Base-by-base conservation (phyloP, 2,888 invertebrate species). In the Petrolisthes manimaculis region DNA sequence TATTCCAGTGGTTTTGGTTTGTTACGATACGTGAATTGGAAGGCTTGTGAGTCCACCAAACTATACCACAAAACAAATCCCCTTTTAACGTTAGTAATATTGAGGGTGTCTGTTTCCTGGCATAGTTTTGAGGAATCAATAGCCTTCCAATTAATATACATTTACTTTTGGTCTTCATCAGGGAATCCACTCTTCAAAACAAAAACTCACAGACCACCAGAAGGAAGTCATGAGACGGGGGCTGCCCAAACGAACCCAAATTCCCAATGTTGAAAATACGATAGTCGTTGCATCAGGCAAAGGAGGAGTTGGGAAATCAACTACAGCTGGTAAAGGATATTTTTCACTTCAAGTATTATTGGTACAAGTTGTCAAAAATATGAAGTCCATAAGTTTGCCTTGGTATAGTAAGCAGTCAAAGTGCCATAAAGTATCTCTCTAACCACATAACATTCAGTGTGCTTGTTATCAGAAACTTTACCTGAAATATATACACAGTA, bases 401-500 rank as follows among this genome's bases (percentile, higher is more conserved):
- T 2, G 2, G 37, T 37, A 37, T 37, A 37, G 37, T 37, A 37
- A 37, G 37, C 37, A 37, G 37, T 37, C 37, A 37, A 37, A 2
- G 37, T 37, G 37, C 37, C 37, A 37, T 37, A 37, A 37, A 2
- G 37, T 37, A 37, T 37, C 37, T 37, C 37, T 37, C 37, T 37
- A 37, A 37, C 37, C 37, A 37, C 37, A 37, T 37, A 37, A 37
- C 37, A 37, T 37, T 37, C 37, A 37, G 2, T 67, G 67, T 14
- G n/a, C n/a, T 67, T 12, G 14, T 14, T 67, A n/a, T 67, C 14
- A 14, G 12, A 67, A 67, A n/a, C 14, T 3, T n/a, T 14, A n/a
- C 67, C 67, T 3, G n/a, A 37, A 37, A 37, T 37, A 21, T 18
- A 14, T 71, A 51, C 8, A 5, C 88, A 96, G 97, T 97, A 12